Percentiles rank a stretch among this genome's conserved stretches.
Conservation (phyloP, 2,888 invertebrate genomes). For the Synanthedon andrenaeformis region DNA sequence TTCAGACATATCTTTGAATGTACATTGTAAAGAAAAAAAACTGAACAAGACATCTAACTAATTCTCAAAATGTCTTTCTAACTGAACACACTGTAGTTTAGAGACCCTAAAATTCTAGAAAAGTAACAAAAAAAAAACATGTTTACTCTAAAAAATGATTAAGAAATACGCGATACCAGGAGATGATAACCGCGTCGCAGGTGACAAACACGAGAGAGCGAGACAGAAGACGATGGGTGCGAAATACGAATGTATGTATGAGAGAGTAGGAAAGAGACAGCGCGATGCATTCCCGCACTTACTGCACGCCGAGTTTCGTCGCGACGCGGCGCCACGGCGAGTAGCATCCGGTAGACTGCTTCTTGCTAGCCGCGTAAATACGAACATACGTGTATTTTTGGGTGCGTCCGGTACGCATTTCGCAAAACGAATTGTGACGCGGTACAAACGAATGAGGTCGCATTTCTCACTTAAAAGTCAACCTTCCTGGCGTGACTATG, state of each 20-base stretch:
- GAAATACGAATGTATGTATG: constrained; percentile 30
- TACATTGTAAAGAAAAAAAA: no score
- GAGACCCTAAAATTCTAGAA: constrained; percentile 1
- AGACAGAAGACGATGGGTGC: constrained; percentile 39
- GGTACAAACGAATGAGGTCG: constrained; percentile 1
- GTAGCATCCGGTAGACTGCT: constrained; percentile 80
- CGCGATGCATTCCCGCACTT: constrained; percentile 72
- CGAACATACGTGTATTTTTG: constrained; percentile 56
- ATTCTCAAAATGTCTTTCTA: no score
- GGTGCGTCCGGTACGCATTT: constrained; percentile 21
- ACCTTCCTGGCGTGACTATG: not conserved
- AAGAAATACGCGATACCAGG: constrained; percentile 16
- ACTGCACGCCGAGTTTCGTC: constrained; percentile 95
- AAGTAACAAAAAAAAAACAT: constrained; percentile 6
- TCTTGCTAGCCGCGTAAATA: constrained; percentile 69
- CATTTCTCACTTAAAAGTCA: not conserved
- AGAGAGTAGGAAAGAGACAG: constrained; percentile 43
- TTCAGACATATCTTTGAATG: no score
- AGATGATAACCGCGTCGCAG: constrained; percentile 16
- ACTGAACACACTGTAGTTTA: no score
- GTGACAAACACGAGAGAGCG: constrained; percentile 20
- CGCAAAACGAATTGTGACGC: not conserved
- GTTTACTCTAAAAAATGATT: constrained; percentile 1
- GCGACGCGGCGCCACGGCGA: constrained; percentile 95
- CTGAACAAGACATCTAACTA: no score